Evolutionary conservation across 2,888 invertebrate species (phyloP).

Genomic region (Pseudeuparius sepicola): DNA sequence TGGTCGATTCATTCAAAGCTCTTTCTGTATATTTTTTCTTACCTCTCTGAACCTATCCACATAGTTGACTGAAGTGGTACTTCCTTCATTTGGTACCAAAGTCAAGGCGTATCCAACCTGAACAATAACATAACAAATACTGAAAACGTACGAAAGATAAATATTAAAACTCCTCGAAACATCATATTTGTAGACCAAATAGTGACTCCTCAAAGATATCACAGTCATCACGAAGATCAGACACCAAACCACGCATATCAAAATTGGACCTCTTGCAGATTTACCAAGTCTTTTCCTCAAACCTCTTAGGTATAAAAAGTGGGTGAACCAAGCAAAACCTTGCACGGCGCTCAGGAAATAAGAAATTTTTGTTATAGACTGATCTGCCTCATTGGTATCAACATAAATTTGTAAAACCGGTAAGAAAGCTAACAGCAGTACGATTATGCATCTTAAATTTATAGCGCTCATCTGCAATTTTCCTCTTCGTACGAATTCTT

Average conservation of each 20-base stretch:
- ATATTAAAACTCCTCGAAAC: slow-evolving; percentile 31
- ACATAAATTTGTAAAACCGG: slow-evolving; percentile 62
- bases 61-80: slow-evolving; percentile 38
- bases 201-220: slow-evolving; percentile 58
- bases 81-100: slow-evolving; percentile 53
- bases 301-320: slow-evolving; percentile 64
- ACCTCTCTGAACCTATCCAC: slow-evolving; percentile 27
- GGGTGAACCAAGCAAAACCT: slow-evolving; percentile 71
- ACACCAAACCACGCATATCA: slow-evolving; percentile 59
- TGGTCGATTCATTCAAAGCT: too few relatives aligned
- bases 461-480: slow-evolving; percentile 53
- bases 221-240: slow-evolving; percentile 55
- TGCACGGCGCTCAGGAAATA: slow-evolving; percentile 61
- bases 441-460: slow-evolving; percentile 52
- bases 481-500: slow-evolving; percentile 52
- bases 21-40: too few relatives aligned
- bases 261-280: slow-evolving; percentile 65
- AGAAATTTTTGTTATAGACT: slow-evolving; percentile 48
- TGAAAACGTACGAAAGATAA: slow-evolving; percentile 47
- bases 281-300: slow-evolving; percentile 52
- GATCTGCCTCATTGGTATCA: slow-evolving; percentile 43
- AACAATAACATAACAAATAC: slow-evolving; percentile 50
- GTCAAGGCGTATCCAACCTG: slow-evolving; percentile 62
- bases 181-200: slow-evolving; percentile 39
- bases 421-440: slow-evolving; percentile 52